phyloP scores from a whole-genome alignment of 2,888 invertebrate species.

The Arrhopalites spinosus region DNA sequence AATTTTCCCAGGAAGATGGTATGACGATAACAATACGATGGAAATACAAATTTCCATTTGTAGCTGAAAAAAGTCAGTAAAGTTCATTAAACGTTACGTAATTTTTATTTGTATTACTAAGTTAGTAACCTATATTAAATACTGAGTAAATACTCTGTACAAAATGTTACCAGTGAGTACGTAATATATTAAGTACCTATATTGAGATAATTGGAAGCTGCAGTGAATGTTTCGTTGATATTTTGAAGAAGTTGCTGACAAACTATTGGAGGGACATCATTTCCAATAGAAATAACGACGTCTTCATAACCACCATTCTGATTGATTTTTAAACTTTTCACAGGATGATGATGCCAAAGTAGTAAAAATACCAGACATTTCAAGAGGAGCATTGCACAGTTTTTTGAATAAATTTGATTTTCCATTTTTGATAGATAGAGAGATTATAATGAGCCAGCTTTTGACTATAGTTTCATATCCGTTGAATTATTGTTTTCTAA shows the following conservation, averaged over 20 bases:
- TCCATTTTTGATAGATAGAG: background rate
- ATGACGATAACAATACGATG: conserved; percentile 66
- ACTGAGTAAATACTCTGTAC: too few species aligned
- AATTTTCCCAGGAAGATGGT: conserved; percentile 65
- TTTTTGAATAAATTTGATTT: background rate
- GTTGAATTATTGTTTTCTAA: background rate
- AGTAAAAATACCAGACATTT: background rate
- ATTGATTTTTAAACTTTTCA: conserved; percentile 41
- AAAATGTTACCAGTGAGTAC: too few species aligned
- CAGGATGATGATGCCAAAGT: background rate
- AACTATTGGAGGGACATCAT: conserved; percentile 52
- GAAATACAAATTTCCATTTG: conserved; percentile 66
- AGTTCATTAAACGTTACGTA: too few species aligned
- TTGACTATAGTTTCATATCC: background rate
- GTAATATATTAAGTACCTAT: too few species aligned
- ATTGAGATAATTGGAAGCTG: conserved; percentile 66
- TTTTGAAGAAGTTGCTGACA: conserved; percentile 52
- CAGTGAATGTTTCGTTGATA: conserved; percentile 61
- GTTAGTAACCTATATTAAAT: too few species aligned
- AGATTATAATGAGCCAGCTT: background rate
- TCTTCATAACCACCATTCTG: conserved; percentile 53
- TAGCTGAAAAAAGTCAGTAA: too few species aligned
- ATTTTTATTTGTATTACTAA: too few species aligned
- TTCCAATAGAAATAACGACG: conserved; percentile 49
- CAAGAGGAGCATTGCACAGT: background rate